A percentile compares a stretch with the other conserved stretches of the same genome.
phyloP scores from a whole-genome alignment of 2,888 invertebrate species.

The Drosophila macrospina region DNA sequence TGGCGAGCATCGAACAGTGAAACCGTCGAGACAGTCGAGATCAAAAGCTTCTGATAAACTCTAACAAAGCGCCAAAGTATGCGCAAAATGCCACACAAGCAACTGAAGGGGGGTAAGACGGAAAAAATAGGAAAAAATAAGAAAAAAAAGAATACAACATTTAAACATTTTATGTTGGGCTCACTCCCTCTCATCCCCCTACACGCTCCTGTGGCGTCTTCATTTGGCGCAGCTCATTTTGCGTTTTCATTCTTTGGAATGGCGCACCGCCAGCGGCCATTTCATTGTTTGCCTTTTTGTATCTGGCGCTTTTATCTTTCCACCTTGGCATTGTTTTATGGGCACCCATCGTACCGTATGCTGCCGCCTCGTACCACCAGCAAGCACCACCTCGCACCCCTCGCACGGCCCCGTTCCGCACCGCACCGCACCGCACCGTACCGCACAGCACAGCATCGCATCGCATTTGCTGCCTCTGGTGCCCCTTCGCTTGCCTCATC shows the following conservation, averaged over 20 bases:
- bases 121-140: constrained; percentile 2
- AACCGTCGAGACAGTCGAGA: constrained; percentile 60
- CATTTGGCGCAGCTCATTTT: constrained; percentile 69
- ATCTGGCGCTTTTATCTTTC: constrained; percentile 70
- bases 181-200: neutral
- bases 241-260: constrained; percentile 65
- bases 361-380: too few relatives aligned
- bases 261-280: constrained; percentile 54
- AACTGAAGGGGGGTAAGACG: neutral
- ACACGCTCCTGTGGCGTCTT: constrained; percentile 37
- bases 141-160: constrained; percentile 46
- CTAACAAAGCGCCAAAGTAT: constrained; percentile 62
- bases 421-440: too few relatives aligned
- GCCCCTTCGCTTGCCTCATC: neutral
- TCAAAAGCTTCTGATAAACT: constrained; percentile 73
- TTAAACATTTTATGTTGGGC: constrained; percentile 62
- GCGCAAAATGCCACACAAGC: constrained; percentile 59
- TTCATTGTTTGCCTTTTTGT: constrained; percentile 69
- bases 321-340: constrained; percentile 76
- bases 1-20: constrained; percentile 34
- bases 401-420: too few relatives aligned
- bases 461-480: neutral
- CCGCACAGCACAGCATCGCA: too few relatives aligned
- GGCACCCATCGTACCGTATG: constrained; percentile 13
- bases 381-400: neutral